phyloP scores from a whole-genome alignment of 1,140 invertebrate species.

The Samia ricini region DNA sequence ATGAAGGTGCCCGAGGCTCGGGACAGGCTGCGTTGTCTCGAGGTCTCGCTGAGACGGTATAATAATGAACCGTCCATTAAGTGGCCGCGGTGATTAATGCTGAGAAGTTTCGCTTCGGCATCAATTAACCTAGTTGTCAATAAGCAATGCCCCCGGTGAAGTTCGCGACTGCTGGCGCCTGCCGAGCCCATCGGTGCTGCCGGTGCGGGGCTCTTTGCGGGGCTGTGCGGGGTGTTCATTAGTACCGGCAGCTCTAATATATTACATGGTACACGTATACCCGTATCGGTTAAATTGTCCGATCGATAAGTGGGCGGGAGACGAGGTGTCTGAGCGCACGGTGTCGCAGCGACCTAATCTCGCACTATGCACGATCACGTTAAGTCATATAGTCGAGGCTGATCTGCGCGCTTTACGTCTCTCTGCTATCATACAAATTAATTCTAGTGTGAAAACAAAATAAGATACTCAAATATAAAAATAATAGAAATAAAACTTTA shows the following conservation, averaged over 20 bases:
- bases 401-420: background rate
- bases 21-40: no score
- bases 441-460: background rate
- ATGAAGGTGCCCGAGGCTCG: no score
- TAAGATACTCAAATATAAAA: background rate
- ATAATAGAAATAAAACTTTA: background rate
- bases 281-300: slow-evolving; percentile 66
- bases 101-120: no score
- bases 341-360: background rate
- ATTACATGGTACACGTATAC: slow-evolving; percentile 40
- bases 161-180: background rate
- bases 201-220: background rate
- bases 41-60: no score
- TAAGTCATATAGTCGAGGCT: background rate
- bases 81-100: no score
- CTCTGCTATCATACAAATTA: background rate
- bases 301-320: slow-evolving; percentile 65
- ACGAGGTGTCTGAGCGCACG: slow-evolving; percentile 16
- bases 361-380: no score
- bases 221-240: background rate
- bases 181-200: no score
- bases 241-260: background rate
- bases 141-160: background rate
- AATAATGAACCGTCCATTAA: no score
- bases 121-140: background rate